Evolutionary conservation across 2,113 vertebrate species (phyloP), one percentile per base, ranked within the genome.

Genomic region (Xerus inauris): DNA sequence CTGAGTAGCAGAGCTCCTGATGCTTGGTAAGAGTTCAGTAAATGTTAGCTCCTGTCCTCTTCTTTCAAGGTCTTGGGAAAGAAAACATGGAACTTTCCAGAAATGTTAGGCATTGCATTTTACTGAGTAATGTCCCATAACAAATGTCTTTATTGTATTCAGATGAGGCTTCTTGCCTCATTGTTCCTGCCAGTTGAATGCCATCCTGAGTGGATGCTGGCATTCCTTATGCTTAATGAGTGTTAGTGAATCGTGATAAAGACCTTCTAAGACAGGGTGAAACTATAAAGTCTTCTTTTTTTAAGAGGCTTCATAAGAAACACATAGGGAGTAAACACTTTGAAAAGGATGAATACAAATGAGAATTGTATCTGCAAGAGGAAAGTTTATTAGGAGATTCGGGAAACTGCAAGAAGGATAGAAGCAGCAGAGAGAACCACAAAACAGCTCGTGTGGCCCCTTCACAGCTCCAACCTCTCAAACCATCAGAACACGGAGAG

Each of bases 351-450:
- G 83, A 82, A 87, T 86, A 87, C 91, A 57, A 88, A 71, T 49
- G 81, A 96, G 91, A 95, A 83, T 26, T 38, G 11, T 35, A 47
- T 96, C n/a, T 97, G 97, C 97, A 96, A 92, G 81, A 97, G 95
- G 97, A 85, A 94, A 88, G 64, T 98, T 98, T 98, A 98, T 97
- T 98, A 91, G 82, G 65, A 80, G 85, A 10, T 71, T 69, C 49
- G 47, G 88, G 85, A 62, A 85, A 64, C 72, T 88, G 13, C 72
- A 49, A 81, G 77, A 62, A 89, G 86, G 42, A 20, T 49, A 28
- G 54, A 65, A 83, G 76, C 69, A 67, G 42, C 92, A 89, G 80
- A 72, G 59, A 83, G 76, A 81, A 85, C 79, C 87, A 84, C 26
- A 42, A 51, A 22, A 45, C 84, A n/a, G 12, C 47, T 64, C 0